phyloP scores from a whole-genome alignment of 2,888 invertebrate genomes.

The Apoda limacodes region DNA sequence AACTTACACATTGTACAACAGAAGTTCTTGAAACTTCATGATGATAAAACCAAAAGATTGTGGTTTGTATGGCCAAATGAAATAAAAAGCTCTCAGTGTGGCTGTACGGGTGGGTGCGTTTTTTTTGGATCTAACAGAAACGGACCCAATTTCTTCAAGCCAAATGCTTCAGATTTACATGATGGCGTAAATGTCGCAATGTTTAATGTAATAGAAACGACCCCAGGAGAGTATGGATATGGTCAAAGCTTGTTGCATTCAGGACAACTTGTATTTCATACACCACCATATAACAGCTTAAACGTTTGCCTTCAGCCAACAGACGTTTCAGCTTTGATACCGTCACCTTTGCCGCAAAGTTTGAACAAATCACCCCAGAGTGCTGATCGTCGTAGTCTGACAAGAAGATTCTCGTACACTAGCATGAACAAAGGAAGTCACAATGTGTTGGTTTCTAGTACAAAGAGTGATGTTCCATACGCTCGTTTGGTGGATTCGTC shows the following conservation, averaged over 20 bases:
- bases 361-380: conserved; percentile 52
- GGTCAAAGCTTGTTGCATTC: conserved; percentile 94
- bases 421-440: conserved; percentile 58
- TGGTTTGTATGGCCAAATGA: conserved; percentile 95
- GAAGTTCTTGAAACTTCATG: conserved; percentile 84
- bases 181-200: conserved; percentile 88
- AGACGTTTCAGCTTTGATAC: conserved; percentile 48
- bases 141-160: conserved; percentile 89
- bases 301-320: conserved; percentile 81
- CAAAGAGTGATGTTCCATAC: conserved; percentile 80
- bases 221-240: conserved; percentile 88
- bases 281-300: conserved; percentile 86
- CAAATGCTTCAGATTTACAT: conserved; percentile 80
- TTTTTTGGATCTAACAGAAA: conserved; percentile 96
- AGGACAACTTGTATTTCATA: conserved; percentile 88
- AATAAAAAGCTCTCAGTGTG: conserved; percentile 82
- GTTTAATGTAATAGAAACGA: conserved; percentile 77
- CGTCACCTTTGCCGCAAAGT: conserved; percentile 53
- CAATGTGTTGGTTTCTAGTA: conserved; percentile 51
- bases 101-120: conserved; percentile 93
- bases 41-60: conserved; percentile 85
- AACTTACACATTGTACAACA: conserved; percentile 84
- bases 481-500: conserved; percentile 81
- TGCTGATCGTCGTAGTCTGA: conserved; percentile 52
- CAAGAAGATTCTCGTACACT: conserved; percentile 59